Evolutionary conservation across 2,113 vertebrate species (phyloP).

Genomic region (Thermophis baileyi): DNA sequence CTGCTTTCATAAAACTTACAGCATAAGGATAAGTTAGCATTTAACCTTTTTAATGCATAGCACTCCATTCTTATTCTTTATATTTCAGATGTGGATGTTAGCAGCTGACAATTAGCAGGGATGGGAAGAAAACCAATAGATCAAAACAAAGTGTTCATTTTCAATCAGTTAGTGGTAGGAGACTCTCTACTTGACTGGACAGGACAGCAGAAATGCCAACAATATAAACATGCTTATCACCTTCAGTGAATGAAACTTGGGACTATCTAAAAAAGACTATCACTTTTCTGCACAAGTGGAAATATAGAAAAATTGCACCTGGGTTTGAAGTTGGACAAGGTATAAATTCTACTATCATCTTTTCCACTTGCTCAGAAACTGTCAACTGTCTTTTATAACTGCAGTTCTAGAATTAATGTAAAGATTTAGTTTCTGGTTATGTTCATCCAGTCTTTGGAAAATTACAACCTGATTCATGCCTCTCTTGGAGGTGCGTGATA

Average conservation of each 20-base stretch:
- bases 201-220: neutral
- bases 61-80: neutral
- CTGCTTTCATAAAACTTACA: neutral
- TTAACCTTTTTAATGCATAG: neutral
- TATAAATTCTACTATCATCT: neutral
- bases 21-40: neutral
- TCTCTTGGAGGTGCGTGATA: neutral
- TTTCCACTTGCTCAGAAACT: neutral
- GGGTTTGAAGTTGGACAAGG: neutral
- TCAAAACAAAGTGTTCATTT: neutral
- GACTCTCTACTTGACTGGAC: too few relatives aligned
- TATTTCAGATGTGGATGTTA: neutral
- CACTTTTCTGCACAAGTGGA: neutral
- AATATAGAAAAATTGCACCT: neutral
- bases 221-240: neutral
- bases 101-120: neutral
- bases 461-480: neutral
- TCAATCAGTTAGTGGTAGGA: neutral
- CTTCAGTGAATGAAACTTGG: neutral
- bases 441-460: neutral
- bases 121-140: neutral
- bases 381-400: neutral
- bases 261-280: neutral
- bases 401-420: neutral
- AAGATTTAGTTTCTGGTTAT: neutral